A percentile compares a stretch with the other conserved stretches of the same genome.
phyloP scores from a whole-genome alignment of 2,797 vertebrate species.

The Naso thynnoides region DNA sequence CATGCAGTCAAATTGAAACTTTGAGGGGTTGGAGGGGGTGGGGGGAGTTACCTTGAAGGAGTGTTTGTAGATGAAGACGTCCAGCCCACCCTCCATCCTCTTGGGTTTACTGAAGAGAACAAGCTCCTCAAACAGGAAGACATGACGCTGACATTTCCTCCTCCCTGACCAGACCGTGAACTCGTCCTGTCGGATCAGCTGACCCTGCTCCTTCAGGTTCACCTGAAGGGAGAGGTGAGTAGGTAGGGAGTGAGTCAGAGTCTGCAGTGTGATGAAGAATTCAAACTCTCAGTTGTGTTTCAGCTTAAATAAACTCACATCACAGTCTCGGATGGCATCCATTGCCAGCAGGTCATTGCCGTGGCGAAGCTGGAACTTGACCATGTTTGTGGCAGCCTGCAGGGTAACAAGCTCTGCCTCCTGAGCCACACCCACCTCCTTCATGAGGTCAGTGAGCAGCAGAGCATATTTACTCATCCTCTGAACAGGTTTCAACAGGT shows the following conservation, averaged over 20 bases:
- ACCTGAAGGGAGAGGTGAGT: conserved; percentile 82
- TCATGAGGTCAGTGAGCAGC: conserved; percentile 87
- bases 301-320: conserved; percentile 71
- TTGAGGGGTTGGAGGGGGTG: too few relatives aligned
- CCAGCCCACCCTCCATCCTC: conserved; percentile 88
- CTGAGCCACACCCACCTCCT: conserved; percentile 79
- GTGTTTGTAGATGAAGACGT: conserved; percentile 93
- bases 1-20: too few relatives aligned
- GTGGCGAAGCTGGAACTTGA: conserved; percentile 89
- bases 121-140: conserved; percentile 97
- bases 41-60: conserved; percentile 98
- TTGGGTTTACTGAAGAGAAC: conserved; percentile 97
- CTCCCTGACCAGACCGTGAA: conserved; percentile 91
- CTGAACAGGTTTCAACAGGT: conserved; percentile 89
- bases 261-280: too few relatives aligned
- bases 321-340: conserved; percentile 88
- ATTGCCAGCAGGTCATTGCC: conserved; percentile 90
- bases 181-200: conserved; percentile 94
- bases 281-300: too few relatives aligned
- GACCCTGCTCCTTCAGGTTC: conserved; percentile 97
- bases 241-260: too few relatives aligned
- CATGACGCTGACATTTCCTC: conserved; percentile 91
- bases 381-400: conserved; percentile 80
- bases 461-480: conserved; percentile 89
- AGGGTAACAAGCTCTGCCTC: conserved; percentile 84